Conservation (phyloP, 2,888 invertebrate species). For the Euspilapteryx auroguttella region DNA sequence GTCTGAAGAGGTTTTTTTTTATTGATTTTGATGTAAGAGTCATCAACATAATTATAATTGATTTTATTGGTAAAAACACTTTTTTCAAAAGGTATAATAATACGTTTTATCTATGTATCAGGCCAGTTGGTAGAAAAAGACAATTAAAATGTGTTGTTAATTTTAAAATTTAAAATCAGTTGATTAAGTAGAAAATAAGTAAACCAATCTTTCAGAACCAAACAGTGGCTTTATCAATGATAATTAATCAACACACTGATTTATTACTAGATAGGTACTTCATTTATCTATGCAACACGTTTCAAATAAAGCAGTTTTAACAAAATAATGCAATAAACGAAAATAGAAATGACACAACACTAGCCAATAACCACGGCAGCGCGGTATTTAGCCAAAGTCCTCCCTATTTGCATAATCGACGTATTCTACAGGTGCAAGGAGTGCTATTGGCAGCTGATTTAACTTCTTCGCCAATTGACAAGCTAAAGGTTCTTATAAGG, state of each 20-base stretch:
- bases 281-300: no score
- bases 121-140: neutral
- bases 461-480: conserved; percentile 38
- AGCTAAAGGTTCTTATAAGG: conserved; percentile 40
- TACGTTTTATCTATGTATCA: neutral
- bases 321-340: no score
- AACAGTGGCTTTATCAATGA: no score
- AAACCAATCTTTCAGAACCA: no score
- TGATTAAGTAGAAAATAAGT: no score
- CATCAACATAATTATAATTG: neutral
- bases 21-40: neutral
- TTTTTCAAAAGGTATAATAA: neutral
- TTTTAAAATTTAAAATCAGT: no score
- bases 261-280: neutral
- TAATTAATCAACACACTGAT: no score
- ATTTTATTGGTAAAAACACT: neutral
- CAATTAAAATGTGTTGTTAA: neutral
- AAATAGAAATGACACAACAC: no score
- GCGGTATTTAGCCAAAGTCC: conserved; percentile 22
- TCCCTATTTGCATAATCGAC: conserved; percentile 53
- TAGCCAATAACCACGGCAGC: no score
- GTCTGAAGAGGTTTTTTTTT: neutral
- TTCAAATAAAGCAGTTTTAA: no score
- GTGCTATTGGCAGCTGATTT: conserved; percentile 42
- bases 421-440: conserved; percentile 49